Evolutionary conservation across 1,140 invertebrate genomes (phyloP), one percentile per base, ranked within the genome.

Genomic region (Dendroctonus ponderosae): DNA sequence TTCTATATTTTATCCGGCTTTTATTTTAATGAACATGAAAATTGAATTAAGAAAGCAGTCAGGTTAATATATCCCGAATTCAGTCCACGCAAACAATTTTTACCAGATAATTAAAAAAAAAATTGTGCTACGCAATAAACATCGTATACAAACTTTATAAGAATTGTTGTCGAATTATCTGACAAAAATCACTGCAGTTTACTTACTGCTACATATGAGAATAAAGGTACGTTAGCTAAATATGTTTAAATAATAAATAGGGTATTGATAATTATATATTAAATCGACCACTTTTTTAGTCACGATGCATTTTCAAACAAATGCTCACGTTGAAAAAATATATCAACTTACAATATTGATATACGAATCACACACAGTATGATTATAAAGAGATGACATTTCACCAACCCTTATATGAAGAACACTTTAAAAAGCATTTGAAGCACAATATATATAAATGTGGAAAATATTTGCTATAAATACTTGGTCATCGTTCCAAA

Each of bases 281-380:
- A 49, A 39, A 56, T 54, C 37, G 51, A 42, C 56, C 49, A 50
- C 37, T 59, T 62, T 50, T 54, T 65, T 48, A 71, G 70, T 70
- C 54, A 62, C 46, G 67, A 66, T 75, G 73, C 75, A 77, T 77
- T 77, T 77, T 78, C 76, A 77, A 77, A 78, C 77, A 77, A 77
- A 77, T 77, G 76, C 77, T 74, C 68, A 72, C 68, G 62, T 69
- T 69, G 48, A 50, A 54, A 56, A 43, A 61, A 65, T 72, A 75
- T 75, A 78, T 78, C 78, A 78, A 78, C 75, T 77, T 73, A 78
- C 72, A 79, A 78, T 71, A 79, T 78, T 79, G 78, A 78, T 78
- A 78, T 78, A 78, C 77, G 75, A 72, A 78, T 78, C 78, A 79
- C 77, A 79, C 78, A 79, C 78, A 79, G 78, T 76, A 79, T 79